Base-by-base conservation (phyloP, 1,140 invertebrate species). In the Cydia splendana region DNA sequence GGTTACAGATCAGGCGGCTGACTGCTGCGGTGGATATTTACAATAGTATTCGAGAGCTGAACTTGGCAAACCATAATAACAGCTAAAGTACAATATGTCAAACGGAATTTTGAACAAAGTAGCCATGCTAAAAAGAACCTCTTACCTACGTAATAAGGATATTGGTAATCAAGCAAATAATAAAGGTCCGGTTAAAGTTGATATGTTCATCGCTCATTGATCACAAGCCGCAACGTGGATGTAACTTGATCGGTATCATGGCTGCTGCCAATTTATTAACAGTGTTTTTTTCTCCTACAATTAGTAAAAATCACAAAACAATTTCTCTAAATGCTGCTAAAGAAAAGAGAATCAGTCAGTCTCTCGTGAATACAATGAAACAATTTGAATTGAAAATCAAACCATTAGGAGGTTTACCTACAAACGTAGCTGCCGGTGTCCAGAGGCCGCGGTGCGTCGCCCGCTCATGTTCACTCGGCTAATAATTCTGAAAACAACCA, bases 111-210 rank as follows among this genome's bases (percentile, higher is more conserved):
- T 91, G 90, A 92, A 92, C 90, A 91, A 91, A 84, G 88, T 89
- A 73, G 79, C 77, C 87, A 88, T 90, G 89, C 90, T 86, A 90
- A 92, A 92, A 91, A 92, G 91, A 92, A 92, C 91, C 91, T 92
- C 91, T 86, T 82, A 85, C 74, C 84, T 18, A 62, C 53, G 34
- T 15, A 57, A 51, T 75, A 84, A 84, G 83, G n/a, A 77, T 80
- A 85, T 80, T 76, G 48, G 76, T 79, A 81, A 81, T 82, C 71
- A 84, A 81, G 79, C 81, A 88, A 88, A 77, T 81, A 79, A 86
- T 82, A 84, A 83, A 84, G 80, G 84, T 86, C 77, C n/a, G 67
- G 80, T 82, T 86, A 81, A 83, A 82, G 75, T 86, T 92, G 91
- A 92, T 92, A 92, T 92, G 91, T 92, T 88, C 85, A 76, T 85